Evolutionary conservation across 2,888 invertebrate genomes (phyloP), one percentile per base, ranked within the genome.

Genomic region (Julus scanicus): DNA sequence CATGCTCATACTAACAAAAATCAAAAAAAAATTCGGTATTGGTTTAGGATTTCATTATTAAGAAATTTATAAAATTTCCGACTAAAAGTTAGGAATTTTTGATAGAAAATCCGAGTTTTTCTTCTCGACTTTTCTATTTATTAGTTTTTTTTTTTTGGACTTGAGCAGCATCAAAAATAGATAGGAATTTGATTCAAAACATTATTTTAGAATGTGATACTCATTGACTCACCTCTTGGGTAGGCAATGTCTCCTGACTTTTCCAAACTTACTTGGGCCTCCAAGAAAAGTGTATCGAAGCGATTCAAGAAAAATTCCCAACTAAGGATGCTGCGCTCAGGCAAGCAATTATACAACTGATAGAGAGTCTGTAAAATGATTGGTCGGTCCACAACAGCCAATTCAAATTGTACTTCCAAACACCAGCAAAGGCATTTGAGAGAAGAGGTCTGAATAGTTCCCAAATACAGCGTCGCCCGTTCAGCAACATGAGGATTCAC

Each of bases 301-400:
- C 98, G 95, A 92, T 97, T 97, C 40, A 99, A 94, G 92, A 99
- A 99, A 94, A 99, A 99, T 90, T 99, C 98, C 99, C 99, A 99
- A 0, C 96, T 95, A 20, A 99, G 94, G 89, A 99, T 96, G 85
- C 98, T 94, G 40, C 93, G 92, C 92, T 98, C 97, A 90, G 96
- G 96, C 49, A 99, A 94, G 2, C 97, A 96, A 92, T 98, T 98
- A 92, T 98, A 97, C 8, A 99, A 94, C 92, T 99, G 97, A 92
- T 98, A 97, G 88, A 99, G 94, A 1, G 97, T 97, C 92, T 99
- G 98, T 80, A 99, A 94, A 49, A 99, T 97, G 94, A 99, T 96
- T 0, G 99, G 98, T 80, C 99, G 94, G 93, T 99, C 99, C 89
- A 97, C 96, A 89, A 99, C 98, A 89, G 99, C 98, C 89, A 97